Evolutionary conservation across 1,140 invertebrate genomes (phyloP), one percentile per base, ranked within the genome.

Genomic region (Luehdorfia chinensis): DNA sequence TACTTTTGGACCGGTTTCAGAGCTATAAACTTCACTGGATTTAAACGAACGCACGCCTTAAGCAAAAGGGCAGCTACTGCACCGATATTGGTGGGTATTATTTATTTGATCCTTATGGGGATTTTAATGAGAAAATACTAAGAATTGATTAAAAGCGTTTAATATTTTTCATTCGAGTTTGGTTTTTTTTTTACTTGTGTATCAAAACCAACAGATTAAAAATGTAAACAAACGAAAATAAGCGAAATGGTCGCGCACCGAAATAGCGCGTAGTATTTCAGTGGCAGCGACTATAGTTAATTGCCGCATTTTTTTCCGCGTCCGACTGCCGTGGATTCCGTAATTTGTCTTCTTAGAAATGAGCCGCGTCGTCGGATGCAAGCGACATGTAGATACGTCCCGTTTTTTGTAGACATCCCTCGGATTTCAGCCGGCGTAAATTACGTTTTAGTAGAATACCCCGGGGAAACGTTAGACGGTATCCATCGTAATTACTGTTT

Each of bases 291-390:
- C 63, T 81, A 54, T 46, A 52, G 75, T 83, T 84, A 84, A 84
- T 84, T 84, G 80, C 78, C 66, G 75, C 66, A 78, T 85, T 84
- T 85, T n/a, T 83, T 85, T 80, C 63, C 68, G 67, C 64, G 71
- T 67, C 60, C 66, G 66, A 59, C 72, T 70, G 75, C 73, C 66
- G 71, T 55, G 69, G 74, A 74, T 77, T 78, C 69, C 52, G 76
- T 83, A 80, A 85, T 85, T 85, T 85, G 81, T 85, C 80, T 85
- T 85, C 78, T 60, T 61, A 80, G 78, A 85, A 85, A 85, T 85
- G 81, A 79, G 81, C 67, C 78, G 78, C 78, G 78, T 85, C 80
- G 76, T 80, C 80, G 73, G 69, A 75, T 75, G 72, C 72, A 66
- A 59, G 69, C 61, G 79, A 81, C 77, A 76, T 81, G 77, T 77